Evolutionary conservation across 2,113 vertebrate genomes (phyloP), one percentile per base, ranked within the genome.

Genomic region (Sphyrna mokarran): DNA sequence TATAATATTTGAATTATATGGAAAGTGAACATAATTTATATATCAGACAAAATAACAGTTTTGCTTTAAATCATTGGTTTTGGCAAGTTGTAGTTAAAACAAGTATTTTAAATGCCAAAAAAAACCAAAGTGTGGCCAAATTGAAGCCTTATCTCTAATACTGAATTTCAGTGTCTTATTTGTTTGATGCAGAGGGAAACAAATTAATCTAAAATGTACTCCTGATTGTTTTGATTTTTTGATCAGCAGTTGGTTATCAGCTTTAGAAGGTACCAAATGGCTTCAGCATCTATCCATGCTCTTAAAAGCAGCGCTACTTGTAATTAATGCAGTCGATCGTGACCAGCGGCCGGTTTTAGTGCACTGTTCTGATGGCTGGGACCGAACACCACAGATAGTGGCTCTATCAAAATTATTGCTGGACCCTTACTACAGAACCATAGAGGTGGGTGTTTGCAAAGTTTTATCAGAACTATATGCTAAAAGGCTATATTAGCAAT

Each of bases 291-390:
- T 99, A 22, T 99, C 99, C 3, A 97, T 99, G 97, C 98, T 99
- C 95, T 97, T 99, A 96, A 99, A 99, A 70, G 98, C 99, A 0
- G 98, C 99, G 0, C 98, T 99, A 18, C 97, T 99, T 0, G 99
- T 99, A 10, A 98, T 99, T 91, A 99, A 99, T 0, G 98, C 99
- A 0, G 98, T 99, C 97, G 98, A 99, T 97, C 96, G 99, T 26
- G 99, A 99, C 96, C 98, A 98, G 97, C 97, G 99, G 1, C 99
- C 99, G 0, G 99, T 99, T 85, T 96, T 99, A 96, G 99, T 98
- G n/a, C 99, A 99, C 97, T 99, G 99, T 96, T 99, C 99, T 0
- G 99, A 99, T 0, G 99, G 99, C 96, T 99, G 99, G 99, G 99
- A 99, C 96, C 98, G 99, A 43, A 99, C 99, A 0, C 99, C 99